These are phyloP conservation scores for Chelonia mydas DNA, from an alignment of 2,797 vertebrate genomes.

Conservation along the genomic window DNA sequence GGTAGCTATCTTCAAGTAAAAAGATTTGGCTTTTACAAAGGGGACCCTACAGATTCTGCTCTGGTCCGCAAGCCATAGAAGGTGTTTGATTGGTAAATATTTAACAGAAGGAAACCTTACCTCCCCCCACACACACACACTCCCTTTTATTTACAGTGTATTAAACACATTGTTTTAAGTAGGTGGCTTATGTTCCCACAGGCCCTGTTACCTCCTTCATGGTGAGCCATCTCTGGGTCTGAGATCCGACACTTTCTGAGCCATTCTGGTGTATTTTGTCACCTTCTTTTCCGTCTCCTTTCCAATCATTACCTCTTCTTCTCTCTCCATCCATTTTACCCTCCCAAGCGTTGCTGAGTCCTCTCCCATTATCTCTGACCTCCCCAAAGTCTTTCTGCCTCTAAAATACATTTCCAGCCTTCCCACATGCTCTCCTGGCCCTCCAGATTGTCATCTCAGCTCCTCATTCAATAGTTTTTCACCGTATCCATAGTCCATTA, in stretches of 20 bases:
- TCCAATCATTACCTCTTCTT: neutral
- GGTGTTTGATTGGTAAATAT: conserved; percentile 24
- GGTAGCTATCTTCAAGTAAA: conserved; percentile 43
- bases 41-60: neutral
- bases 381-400: neutral
- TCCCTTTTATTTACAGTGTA: neutral
- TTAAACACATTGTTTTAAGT: neutral
- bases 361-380: neutral
- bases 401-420: neutral
- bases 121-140: too few species aligned
- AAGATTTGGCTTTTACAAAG: conserved; percentile 19
- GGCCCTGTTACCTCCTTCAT: neutral
- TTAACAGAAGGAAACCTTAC: neutral
- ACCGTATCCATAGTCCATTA: neutral
- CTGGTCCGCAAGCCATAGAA: neutral
- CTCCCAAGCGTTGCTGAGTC: neutral
- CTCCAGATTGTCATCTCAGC: neutral
- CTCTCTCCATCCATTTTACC: neutral
- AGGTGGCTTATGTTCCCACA: neutral
- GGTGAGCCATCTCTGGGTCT: neutral
- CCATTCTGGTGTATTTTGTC: neutral
- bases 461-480: neutral
- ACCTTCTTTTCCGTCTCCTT: neutral
- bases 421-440: neutral
- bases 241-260: neutral